Evolutionary conservation across 2,113 vertebrate species (phyloP), one percentile per base, ranked within the genome.

Genomic region (Kryptolebias marmoratus): DNA sequence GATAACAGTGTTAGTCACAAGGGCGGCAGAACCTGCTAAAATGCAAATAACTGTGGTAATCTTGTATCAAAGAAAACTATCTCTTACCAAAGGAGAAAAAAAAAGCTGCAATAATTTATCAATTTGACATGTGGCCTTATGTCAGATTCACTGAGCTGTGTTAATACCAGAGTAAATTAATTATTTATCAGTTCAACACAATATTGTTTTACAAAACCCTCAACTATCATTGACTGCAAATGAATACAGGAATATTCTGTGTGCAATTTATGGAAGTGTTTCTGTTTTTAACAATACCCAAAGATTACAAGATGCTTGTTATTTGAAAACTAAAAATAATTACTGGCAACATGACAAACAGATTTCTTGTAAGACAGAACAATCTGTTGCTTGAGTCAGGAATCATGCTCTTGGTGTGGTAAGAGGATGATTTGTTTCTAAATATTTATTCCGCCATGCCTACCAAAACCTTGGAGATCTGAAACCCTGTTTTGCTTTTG

Each of bases 1-100:
- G 72, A 84, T 81, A 81, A 83, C 64, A 70, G 55, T 66, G 56
- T 83, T 85, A 80, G 71, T 84, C 64, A 77, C 53, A 64, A 67
- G 56, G 71, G 65, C 8, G 45, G 49, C 16, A 44, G 49, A 73
- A 77, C 56, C 60, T 81, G 75, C 81, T 84, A 75, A 63, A 44
- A 79, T 80, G 78, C 60, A 87, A 87, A 85, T 83, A 64, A 58
- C 55, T 49, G 50, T 50, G 31, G 62, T n/a, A 67, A 73, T 80
- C 3, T 39, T 16, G 8, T 39, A 5, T 11, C 15, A 60, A 4
- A 47, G 44, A 56, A 18, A 64, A 68, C 11, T 68, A 28, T 67
- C 53, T 79, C 11, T 50, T 42, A 42, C 42, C 47, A 22, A 13
- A 50, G 22, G 49, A 10, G 16, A 42, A 68, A 59, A 56, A 10